phyloP scores from a whole-genome alignment of 2,888 invertebrate species.

The Capitulum mitella region DNA sequence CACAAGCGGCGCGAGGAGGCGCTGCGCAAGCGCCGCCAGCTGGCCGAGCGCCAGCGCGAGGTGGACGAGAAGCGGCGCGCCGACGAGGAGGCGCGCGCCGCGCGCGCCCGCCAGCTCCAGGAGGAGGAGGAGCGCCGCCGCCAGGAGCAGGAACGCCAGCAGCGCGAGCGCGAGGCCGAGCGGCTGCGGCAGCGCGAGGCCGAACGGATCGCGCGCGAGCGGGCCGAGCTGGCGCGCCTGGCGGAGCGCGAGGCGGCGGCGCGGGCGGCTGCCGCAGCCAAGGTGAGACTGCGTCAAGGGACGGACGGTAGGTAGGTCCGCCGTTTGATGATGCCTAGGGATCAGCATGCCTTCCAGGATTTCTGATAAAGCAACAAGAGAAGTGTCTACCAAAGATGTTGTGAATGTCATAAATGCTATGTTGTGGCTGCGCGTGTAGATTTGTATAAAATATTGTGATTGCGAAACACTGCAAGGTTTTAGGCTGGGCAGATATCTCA shows the following conservation, averaged over 20 bases:
- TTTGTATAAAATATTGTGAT: too few species aligned
- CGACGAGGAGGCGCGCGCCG: conserved; percentile 30
- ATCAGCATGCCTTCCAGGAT: too few species aligned
- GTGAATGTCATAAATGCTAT: too few species aligned
- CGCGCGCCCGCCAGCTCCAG: conserved; percentile 29
- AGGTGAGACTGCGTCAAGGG: too few species aligned
- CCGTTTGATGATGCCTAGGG: too few species aligned
- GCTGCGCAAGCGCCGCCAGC: conserved; percentile 9
- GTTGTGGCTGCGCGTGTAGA: too few species aligned
- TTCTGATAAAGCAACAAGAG: too few species aligned
- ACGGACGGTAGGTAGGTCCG: too few species aligned
- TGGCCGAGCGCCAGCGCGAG: conserved; percentile 22
- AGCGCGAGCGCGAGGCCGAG: conserved; percentile 27
- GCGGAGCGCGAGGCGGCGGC: conserved; percentile 3
- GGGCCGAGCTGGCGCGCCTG: conserved; percentile 6
- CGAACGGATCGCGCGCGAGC: conserved; percentile 25
- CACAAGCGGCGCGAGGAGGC: conserved; percentile 1
- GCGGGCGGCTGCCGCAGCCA: not conserved
- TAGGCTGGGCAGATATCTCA: too few species aligned
- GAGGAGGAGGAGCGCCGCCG: conserved; percentile 29
- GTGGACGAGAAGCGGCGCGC: conserved; percentile 26
- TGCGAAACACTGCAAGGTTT: too few species aligned
- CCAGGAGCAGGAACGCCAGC: conserved; percentile 27
- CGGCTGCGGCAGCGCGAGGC: conserved; percentile 29
- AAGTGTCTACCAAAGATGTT: too few species aligned